These are phyloP conservation scores for Esox lucius DNA, from an alignment of 2,797 vertebrate species.

Conservation along the genomic window DNA sequence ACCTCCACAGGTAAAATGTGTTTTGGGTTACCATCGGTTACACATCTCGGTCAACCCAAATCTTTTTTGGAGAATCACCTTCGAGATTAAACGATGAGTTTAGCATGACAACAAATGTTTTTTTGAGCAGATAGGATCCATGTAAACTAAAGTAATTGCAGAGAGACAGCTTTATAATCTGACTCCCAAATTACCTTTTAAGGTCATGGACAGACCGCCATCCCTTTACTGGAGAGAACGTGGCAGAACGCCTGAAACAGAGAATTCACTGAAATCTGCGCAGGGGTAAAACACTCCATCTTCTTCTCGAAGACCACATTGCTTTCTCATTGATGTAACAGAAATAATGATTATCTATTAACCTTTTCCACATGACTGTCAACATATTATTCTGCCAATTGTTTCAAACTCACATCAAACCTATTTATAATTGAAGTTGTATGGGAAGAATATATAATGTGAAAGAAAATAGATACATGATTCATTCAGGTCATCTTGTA, in stretches of 20 bases:
- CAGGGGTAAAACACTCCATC: background rate
- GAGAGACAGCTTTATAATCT: background rate
- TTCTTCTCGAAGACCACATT: background rate
- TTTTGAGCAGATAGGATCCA: background rate
- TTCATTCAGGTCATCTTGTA: no score
- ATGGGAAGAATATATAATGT: no score
- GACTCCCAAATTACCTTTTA: constrained; percentile 19
- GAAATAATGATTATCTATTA: background rate
- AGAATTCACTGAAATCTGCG: constrained; percentile 4
- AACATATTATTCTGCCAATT: background rate
- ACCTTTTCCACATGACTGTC: background rate
- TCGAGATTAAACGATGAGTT: background rate
- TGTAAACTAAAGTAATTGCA: background rate
- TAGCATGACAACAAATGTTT: background rate
- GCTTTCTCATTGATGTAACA: background rate
- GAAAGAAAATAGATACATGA: no score
- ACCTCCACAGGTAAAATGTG: background rate
- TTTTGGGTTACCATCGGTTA: background rate
- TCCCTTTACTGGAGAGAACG: background rate
- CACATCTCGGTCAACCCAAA: background rate
- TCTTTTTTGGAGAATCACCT: background rate
- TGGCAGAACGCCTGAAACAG: background rate
- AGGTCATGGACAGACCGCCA: constrained; percentile 11
- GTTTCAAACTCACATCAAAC: background rate
- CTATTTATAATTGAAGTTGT: background rate